A percentile compares a stretch with the other conserved stretches of the same genome.
Evolutionary conservation across 2,888 invertebrate genomes (phyloP).

Genomic region (Heteromurus nitidus): DNA sequence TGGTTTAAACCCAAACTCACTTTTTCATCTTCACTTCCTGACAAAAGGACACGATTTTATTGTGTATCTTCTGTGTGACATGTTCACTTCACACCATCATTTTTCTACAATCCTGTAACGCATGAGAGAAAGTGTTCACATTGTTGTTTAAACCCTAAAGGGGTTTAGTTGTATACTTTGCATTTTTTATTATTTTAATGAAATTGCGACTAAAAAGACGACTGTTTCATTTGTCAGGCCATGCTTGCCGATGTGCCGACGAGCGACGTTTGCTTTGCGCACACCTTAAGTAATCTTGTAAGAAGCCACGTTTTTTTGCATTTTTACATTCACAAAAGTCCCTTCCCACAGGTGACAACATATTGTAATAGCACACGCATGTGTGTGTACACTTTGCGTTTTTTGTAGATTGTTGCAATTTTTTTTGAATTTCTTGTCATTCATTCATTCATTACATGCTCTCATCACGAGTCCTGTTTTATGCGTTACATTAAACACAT

Average conservation of each 20-base stretch:
- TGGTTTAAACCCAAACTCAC: no score
- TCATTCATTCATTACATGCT: conserved; percentile 9
- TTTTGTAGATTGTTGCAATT: neutral
- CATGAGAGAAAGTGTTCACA: conserved; percentile 25
- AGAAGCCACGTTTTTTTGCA: no score
- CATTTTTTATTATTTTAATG: no score
- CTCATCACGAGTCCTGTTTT: conserved; percentile 18
- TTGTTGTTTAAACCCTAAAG: conserved; percentile 4
- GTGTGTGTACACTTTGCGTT: neutral
- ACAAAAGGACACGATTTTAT: no score
- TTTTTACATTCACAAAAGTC: no score
- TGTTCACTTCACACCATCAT: conserved; percentile 3
- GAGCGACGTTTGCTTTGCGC: neutral
- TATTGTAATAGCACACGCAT: no score
- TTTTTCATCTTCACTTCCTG: no score
- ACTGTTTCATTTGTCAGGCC: neutral
- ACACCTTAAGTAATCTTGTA: neutral
- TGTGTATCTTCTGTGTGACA: no score
- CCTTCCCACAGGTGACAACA: no score
- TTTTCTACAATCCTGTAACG: conserved; percentile 1
- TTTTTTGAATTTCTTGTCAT: neutral
- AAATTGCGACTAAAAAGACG: neutral
- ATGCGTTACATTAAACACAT: conserved; percentile 7
- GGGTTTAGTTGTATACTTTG: no score
- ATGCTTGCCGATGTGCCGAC: conserved; percentile 4